These are phyloP conservation scores for Mormyrus hasselquistii DNA, from an alignment of 2,797 vertebrate genomes.

Conservation along the genomic window DNA sequence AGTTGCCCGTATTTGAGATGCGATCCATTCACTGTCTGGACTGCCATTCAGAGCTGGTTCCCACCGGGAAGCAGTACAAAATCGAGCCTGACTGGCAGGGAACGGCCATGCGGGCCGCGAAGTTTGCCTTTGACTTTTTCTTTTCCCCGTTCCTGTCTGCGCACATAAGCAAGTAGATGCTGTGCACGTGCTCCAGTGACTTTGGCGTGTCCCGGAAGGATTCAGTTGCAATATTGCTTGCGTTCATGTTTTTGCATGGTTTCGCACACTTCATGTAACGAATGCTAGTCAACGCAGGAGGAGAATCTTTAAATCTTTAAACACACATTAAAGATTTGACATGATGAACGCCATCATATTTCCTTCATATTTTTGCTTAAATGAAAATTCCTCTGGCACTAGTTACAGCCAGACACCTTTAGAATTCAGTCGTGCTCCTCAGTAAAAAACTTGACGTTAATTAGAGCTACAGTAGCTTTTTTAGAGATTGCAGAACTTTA, in stretches of 20 bases:
- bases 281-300: not conserved
- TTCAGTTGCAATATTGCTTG: not conserved
- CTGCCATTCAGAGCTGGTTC: constrained; percentile 69
- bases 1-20: constrained; percentile 82
- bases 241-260: not conserved
- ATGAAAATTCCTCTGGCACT: not conserved
- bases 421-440: not conserved
- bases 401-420: not conserved
- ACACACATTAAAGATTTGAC: not conserved
- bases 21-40: constrained; percentile 90
- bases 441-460: not conserved
- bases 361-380: not conserved
- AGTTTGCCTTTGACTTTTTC: constrained; percentile 96
- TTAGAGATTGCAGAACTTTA: not conserved
- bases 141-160: constrained; percentile 90
- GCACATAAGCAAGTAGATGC: constrained; percentile 45
- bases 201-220: too few species aligned
- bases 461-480: not conserved
- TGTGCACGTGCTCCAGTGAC: not conserved
- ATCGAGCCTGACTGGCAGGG: constrained; percentile 86
- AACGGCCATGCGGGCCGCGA: constrained; percentile 70
- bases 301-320: too few species aligned
- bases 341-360: not conserved
- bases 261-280: not conserved
- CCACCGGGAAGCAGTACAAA: constrained; percentile 78